These are phyloP conservation scores for Apostichopus leukothele DNA, from an alignment of 53 echinoderm and acorn worm species.

Conservation along the genomic window DNA sequence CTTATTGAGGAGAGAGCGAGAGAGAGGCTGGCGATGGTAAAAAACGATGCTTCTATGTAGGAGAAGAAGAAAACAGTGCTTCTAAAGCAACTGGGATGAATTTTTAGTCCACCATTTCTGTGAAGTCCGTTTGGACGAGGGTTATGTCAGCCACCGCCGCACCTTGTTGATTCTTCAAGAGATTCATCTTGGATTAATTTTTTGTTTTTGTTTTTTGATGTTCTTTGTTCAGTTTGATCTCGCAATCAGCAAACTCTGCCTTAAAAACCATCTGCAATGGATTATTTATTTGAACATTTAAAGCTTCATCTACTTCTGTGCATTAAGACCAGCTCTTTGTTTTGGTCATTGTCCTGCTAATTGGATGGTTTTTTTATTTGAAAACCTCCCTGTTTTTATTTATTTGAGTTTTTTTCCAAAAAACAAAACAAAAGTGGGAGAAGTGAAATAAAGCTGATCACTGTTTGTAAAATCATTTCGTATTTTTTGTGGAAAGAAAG, in stretches of 20 bases:
- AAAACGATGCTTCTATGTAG: neutral
- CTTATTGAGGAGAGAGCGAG: constrained; percentile 58
- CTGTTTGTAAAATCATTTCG: too few species aligned
- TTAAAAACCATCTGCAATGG: constrained; percentile 15
- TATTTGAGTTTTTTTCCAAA: too few species aligned
- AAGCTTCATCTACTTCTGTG: neutral
- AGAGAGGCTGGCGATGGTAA: neutral
- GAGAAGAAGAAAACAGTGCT: neutral
- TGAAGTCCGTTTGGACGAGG: neutral
- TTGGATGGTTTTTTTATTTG: neutral
- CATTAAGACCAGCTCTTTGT: neutral
- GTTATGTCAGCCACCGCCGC: neutral
- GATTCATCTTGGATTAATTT: neutral
- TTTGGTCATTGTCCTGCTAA: neutral
- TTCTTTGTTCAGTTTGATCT: neutral
- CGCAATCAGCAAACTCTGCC: neutral
- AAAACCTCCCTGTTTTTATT: too few species aligned
- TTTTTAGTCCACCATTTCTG: too few species aligned
- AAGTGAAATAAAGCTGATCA: too few species aligned
- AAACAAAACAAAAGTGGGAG: too few species aligned
- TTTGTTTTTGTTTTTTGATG: neutral
- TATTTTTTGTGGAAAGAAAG: too few species aligned
- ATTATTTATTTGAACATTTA: constrained; percentile 3
- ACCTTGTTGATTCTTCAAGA: neutral
- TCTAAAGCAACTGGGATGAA: too few species aligned